Evolutionary conservation across 2,888 invertebrate species (phyloP).

Genomic region (Leptinotarsa juncta): DNA sequence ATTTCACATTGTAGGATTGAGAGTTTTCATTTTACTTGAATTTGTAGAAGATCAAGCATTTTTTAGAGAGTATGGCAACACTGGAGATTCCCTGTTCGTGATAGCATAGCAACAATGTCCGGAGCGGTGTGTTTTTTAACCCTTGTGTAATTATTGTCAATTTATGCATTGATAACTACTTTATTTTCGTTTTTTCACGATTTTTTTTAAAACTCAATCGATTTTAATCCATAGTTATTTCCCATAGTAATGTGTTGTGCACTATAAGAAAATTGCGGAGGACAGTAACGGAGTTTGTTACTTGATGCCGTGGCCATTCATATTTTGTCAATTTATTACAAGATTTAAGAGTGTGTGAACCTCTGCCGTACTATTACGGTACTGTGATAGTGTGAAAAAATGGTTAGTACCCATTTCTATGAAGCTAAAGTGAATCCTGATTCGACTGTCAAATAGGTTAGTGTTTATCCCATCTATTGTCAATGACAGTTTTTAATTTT

Average conservation of each 20-base stretch:
- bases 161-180: slow-evolving; percentile 38
- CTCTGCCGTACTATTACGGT: slow-evolving; percentile 36
- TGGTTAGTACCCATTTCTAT: slow-evolving; percentile 45
- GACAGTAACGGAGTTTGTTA: slow-evolving; percentile 44
- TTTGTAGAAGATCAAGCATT: neutral
- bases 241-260: slow-evolving; percentile 18
- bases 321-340: slow-evolving; percentile 61
- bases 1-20: neutral
- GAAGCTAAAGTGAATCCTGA: slow-evolving; percentile 1
- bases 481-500: slow-evolving; percentile 54
- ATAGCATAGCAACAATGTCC: slow-evolving; percentile 17
- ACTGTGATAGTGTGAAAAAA: slow-evolving; percentile 36
- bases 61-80: neutral
- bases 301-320: slow-evolving; percentile 64
- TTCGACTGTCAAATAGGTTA: slow-evolving; percentile 48
- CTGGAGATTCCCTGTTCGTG: slow-evolving; percentile 6
- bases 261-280: slow-evolving; percentile 24
- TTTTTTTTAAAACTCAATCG: slow-evolving; percentile 19
- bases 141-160: slow-evolving; percentile 48
- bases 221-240: neutral
- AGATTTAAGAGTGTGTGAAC: slow-evolving; percentile 45
- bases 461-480: slow-evolving; percentile 43
- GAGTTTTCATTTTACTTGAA: neutral
- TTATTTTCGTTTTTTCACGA: slow-evolving; percentile 21
- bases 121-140: slow-evolving; percentile 50